Evolutionary conservation across 2,888 invertebrate genomes (phyloP), one percentile per base, ranked within the genome.

Genomic region (Xanthorhoe spadicearia): DNA sequence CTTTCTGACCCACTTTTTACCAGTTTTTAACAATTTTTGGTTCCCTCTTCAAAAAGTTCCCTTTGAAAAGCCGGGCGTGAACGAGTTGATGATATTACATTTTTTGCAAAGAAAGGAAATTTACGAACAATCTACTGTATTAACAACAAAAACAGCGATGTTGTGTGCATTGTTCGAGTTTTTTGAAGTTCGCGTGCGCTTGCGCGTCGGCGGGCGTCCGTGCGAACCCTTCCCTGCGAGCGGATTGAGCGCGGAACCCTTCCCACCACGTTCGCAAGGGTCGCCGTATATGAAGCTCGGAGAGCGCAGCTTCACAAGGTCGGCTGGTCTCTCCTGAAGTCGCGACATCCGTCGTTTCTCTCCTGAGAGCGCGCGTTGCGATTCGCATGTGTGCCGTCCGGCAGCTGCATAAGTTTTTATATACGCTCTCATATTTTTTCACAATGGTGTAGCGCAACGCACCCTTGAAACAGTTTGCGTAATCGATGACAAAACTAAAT

Each of bases 381-480:
- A 86, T 92, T 93, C 93, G 93, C 93, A 92, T 93, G 92, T 93
- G 93, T 90, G 90, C 86, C 84, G 76, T 81, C 75, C 88, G 90
- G 90, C 93, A 93, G 93, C 93, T 93, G 93, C 93, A 88, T 84
- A 78, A 81, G 91, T 93, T 92, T 93, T 93, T 93, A 90, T 92
- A 88, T 90, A 91, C 85, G 86, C 88, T 88, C 92, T 90, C 86
- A 85, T 87, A 90, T 91, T 93, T 93, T 93, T 93, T 93, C 90
- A 91, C 91, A 91, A 91, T 90, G 81, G 84, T 82, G 82, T 83
- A 82, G 78, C 83, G 78, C 85, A 84, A 82, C 88, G 90, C 92
- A 93, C 93, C 93, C 93, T 93, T 93, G 93, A 93, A 93, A 93
- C 92, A 92, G 93, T 93, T 93, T 93, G 93, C 93, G 93, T 91